Evolutionary conservation across 2,113 vertebrate species (phyloP).

Genomic region (Cyphomyrus discorhynchus): DNA sequence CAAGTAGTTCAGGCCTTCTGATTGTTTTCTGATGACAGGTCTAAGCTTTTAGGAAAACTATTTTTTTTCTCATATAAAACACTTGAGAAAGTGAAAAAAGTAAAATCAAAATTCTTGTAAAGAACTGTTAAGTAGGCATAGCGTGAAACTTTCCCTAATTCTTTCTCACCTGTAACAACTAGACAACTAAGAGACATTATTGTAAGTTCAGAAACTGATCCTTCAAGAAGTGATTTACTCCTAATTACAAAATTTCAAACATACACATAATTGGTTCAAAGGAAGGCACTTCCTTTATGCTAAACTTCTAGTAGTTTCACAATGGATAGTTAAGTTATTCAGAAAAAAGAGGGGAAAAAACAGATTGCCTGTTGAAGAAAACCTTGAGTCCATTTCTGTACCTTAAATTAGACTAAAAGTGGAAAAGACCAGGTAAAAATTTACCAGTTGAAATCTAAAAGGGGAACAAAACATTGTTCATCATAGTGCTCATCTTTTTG

Average conservation of each 20-base stretch:
- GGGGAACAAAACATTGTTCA: neutral
- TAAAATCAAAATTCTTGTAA: neutral
- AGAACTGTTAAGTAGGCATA: neutral
- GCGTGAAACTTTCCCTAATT: neutral
- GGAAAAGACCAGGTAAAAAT: neutral
- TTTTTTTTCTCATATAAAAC: neutral
- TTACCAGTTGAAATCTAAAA: neutral
- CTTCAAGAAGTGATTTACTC: neutral
- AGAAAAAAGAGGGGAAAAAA: neutral
- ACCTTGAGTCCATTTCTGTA: neutral
- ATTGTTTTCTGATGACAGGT: neutral
- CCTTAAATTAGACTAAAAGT: neutral
- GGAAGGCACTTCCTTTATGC: constrained; percentile 17
- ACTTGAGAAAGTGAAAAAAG: neutral
- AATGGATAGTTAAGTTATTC: neutral
- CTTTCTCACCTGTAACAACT: neutral
- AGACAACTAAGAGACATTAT: neutral
- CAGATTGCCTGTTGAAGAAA: neutral
- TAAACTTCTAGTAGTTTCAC: neutral
- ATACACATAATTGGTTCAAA: neutral
- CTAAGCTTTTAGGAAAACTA: neutral
- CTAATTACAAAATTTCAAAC: neutral
- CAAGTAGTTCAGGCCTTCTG: neutral
- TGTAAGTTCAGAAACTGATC: neutral
- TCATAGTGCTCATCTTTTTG: neutral